A percentile compares a stretch with the other conserved stretches of the same genome.
Conservation (phyloP, 2,113 vertebrate genomes). For the Chloroceryle aenea region DNA sequence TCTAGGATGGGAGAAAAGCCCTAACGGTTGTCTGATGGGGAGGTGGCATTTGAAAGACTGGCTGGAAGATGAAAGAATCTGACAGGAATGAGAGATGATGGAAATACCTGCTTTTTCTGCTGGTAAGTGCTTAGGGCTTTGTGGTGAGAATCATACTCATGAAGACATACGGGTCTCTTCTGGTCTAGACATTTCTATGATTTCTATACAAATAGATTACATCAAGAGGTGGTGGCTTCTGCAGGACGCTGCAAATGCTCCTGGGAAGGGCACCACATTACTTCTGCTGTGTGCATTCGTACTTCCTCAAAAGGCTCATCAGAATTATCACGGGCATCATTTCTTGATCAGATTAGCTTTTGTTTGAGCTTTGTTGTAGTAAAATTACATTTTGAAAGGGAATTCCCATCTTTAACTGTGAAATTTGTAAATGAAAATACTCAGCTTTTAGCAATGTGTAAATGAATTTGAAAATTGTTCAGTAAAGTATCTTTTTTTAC, state of each 20-base stretch:
- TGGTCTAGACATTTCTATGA: no score
- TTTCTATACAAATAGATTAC: neutral
- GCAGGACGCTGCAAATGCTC: neutral
- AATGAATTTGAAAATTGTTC: neutral
- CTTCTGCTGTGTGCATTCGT: accelerated
- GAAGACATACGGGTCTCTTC: no score
- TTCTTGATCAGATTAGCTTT: neutral
- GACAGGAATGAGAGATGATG: neutral
- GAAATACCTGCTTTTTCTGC: neutral
- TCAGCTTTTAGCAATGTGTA: neutral
- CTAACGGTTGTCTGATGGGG: accelerated
- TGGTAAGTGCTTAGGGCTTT: neutral
- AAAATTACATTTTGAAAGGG: neutral
- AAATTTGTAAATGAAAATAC: accelerated
- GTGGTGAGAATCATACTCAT: neutral
- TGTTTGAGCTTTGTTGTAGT: neutral
- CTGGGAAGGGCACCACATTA: accelerated
- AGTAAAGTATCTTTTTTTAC: neutral
- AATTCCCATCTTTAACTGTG: no score
- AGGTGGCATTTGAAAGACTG: neutral
- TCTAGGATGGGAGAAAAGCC: neutral
- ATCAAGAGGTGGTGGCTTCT: neutral
- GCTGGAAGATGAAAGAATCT: neutral
- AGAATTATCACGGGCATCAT: neutral
- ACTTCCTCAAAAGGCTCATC: no score